These are phyloP conservation scores for Centroberyx gerrardi DNA, from an alignment of 2,797 vertebrate genomes.

Conservation along the genomic window DNA sequence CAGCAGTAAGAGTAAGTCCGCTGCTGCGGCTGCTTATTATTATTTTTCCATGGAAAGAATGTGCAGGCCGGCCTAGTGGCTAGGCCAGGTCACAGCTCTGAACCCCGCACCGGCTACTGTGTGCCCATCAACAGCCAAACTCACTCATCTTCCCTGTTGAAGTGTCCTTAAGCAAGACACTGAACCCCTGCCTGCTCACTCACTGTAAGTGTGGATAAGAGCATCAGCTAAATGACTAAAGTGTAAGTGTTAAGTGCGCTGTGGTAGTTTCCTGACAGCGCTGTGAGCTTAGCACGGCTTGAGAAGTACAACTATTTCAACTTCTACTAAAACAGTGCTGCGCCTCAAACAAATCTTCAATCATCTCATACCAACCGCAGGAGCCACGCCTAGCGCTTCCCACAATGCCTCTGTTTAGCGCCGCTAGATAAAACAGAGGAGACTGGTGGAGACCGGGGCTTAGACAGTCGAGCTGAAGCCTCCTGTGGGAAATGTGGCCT, in stretches of 20 bases:
- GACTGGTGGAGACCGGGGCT: constrained; percentile 14
- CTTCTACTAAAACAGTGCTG: constrained; percentile 2
- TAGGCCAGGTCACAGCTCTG: background rate
- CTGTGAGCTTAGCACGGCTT: constrained; percentile 1
- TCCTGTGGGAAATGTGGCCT: constrained; percentile 58
- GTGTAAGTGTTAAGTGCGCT: constrained; percentile 34
- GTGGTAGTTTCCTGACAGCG: background rate
- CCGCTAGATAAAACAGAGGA: constrained; percentile 44
- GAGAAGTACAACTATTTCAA: constrained; percentile 33
- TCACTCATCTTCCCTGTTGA: background rate
- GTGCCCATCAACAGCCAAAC: background rate
- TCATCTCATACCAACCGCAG: constrained; percentile 29
- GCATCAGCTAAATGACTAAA: constrained; percentile 3
- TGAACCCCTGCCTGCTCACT: constrained; percentile 19
- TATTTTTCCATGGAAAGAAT: background rate
- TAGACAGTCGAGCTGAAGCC: constrained; percentile 38
- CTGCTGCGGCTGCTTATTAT: background rate
- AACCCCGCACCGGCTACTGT: background rate
- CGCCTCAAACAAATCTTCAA: constrained; percentile 17
- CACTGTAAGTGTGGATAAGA: background rate
- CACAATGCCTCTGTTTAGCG: constrained; percentile 37
- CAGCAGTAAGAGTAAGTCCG: constrained; percentile 89
- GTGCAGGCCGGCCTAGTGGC: background rate
- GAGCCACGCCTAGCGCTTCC: constrained; percentile 24
- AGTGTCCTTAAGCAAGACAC: background rate